Evolutionary conservation across 2,797 vertebrate genomes (phyloP).

Genomic region (Apogon hyalosoma): DNA sequence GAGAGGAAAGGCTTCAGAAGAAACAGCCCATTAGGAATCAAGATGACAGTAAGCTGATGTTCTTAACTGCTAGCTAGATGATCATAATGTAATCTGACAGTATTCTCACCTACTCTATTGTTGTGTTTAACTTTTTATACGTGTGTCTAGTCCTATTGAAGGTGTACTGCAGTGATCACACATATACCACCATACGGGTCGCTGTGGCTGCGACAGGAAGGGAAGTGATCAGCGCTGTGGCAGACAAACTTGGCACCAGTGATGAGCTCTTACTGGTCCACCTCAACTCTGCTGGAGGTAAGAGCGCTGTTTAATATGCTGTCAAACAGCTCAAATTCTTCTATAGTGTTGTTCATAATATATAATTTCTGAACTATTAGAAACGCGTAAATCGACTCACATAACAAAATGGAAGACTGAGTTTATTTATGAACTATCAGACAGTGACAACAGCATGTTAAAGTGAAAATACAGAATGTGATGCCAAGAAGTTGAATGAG

Average conservation of each 20-base stretch:
- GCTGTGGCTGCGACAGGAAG: slow-evolving; percentile 89
- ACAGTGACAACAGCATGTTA: too few species aligned
- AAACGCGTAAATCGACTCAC: too few species aligned
- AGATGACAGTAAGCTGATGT: slow-evolving; percentile 90
- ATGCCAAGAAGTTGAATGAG: too few species aligned
- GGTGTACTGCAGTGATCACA: slow-evolving; percentile 96
- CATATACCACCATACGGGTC: slow-evolving; percentile 95
- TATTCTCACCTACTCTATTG: not conserved
- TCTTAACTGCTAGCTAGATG: not conserved
- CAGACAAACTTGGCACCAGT: slow-evolving; percentile 92
- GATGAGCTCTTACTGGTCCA: slow-evolving; percentile 93
- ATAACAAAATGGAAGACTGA: too few species aligned
- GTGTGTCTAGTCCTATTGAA: slow-evolving; percentile 90
- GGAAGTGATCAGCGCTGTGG: slow-evolving; percentile 90
- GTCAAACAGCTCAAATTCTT: too few species aligned
- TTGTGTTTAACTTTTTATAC: slow-evolving; percentile 10
- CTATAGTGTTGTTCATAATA: too few species aligned
- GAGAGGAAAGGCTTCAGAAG: slow-evolving; percentile 93
- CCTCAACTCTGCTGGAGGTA: slow-evolving; percentile 94
- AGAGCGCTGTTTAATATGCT: slow-evolving; percentile 19
- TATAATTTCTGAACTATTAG: too few species aligned
- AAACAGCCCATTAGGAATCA: slow-evolving; percentile 93
- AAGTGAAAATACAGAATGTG: too few species aligned
- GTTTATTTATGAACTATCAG: too few species aligned
- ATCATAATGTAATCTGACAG: not conserved